These are phyloP conservation scores for Hozukius guyotensis DNA, from an alignment of 2,797 vertebrate species.

Conservation along the genomic window DNA sequence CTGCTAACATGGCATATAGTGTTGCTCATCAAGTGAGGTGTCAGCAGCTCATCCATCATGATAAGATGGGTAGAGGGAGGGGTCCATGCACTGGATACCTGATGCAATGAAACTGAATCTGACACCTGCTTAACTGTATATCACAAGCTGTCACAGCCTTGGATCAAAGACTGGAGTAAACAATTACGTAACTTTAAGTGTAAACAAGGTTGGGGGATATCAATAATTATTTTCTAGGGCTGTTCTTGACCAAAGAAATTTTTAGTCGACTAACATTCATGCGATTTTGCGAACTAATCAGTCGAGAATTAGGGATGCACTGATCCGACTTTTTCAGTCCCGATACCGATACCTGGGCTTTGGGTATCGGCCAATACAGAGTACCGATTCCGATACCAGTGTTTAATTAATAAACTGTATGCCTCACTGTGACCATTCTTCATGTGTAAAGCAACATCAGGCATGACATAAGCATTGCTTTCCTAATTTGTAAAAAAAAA, in stretches of 20 bases:
- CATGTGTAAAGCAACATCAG: too few relatives aligned
- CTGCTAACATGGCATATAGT: slow-evolving; percentile 33
- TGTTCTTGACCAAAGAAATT: not conserved
- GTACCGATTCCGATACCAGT: too few relatives aligned
- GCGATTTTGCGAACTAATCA: not conserved
- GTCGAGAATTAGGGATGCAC: not conserved
- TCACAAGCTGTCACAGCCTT: slow-evolving; percentile 30
- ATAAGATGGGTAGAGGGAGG: not conserved
- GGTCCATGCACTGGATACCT: slow-evolving; percentile 8
- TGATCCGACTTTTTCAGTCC: too few relatives aligned
- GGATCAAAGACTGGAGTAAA: slow-evolving; percentile 11
- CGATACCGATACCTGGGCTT: too few relatives aligned
- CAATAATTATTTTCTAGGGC: not conserved
- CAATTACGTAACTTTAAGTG: not conserved
- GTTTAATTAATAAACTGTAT: too few relatives aligned
- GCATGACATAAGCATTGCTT: too few relatives aligned
- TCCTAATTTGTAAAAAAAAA: not conserved
- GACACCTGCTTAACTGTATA: slow-evolving; percentile 60
- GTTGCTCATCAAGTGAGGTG: slow-evolving; percentile 39
- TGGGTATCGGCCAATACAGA: too few relatives aligned
- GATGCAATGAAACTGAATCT: slow-evolving; percentile 55
- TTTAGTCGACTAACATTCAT: not conserved
- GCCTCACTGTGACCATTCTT: too few relatives aligned
- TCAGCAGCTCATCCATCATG: slow-evolving; percentile 61
- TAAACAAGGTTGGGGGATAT: not conserved